Evolutionary conservation across 1,140 invertebrate genomes (phyloP).

Genomic region (Hyposmocoma kahamanoa): DNA sequence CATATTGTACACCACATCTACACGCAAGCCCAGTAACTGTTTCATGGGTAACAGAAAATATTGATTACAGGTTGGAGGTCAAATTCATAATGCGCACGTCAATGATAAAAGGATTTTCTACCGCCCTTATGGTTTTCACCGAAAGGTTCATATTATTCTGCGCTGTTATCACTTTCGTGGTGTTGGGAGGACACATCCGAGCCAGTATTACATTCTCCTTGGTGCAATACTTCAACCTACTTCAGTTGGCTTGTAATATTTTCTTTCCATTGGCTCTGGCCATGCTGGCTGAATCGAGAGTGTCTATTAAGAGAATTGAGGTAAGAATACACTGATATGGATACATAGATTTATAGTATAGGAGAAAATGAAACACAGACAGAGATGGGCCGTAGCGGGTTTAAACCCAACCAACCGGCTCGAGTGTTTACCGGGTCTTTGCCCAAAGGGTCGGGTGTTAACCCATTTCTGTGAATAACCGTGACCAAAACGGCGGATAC

Average conservation of each 20-base stretch:
- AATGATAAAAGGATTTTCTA: constrained; percentile 81
- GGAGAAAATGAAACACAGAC: no score
- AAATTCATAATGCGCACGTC: constrained; percentile 79
- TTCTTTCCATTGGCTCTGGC: constrained; percentile 80
- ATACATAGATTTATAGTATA: no score
- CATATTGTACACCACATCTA: no score
- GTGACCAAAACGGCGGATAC: no score
- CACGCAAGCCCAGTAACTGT: no score
- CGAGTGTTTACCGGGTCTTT: no score
- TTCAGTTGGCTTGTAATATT: constrained; percentile 83
- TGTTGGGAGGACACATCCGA: constrained; percentile 76
- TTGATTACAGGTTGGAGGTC: constrained; percentile 76
- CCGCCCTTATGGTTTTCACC: constrained; percentile 79
- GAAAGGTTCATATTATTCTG: constrained; percentile 82
- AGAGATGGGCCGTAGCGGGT: no score
- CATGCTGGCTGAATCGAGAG: constrained; percentile 74
- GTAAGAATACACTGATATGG: constrained; percentile 49
- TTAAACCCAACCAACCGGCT: no score
- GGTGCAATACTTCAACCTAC: constrained; percentile 82
- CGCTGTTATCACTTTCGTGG: constrained; percentile 80
- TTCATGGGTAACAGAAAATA: no score
- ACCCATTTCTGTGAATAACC: no score
- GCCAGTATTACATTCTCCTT: constrained; percentile 83
- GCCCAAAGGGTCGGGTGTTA: no score
- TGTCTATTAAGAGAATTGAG: constrained; percentile 79